Evolutionary conservation across 2,888 invertebrate species (phyloP), one percentile per base, ranked within the genome.

Genomic region (Oligia fasciuncula): DNA sequence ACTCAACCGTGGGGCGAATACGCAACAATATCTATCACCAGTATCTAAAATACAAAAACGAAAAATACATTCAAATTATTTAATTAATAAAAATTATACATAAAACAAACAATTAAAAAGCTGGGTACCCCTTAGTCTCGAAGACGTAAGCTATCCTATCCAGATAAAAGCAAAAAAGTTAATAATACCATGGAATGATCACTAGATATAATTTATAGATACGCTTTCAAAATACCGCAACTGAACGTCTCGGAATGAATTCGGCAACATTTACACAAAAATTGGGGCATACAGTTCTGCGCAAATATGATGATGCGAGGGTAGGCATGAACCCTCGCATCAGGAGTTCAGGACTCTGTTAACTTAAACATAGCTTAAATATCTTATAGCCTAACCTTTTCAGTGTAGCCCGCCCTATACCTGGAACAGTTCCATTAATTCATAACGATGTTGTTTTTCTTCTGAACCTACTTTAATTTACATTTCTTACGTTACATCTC

Each of bases 371-470:
- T 68, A 73, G 63, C 83, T 68, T 86, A 40, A 79, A 83, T 76
- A 86, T 85, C 40, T 83, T 73, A 85, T 77, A 79, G 84, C 74
- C 14, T 67, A 43, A 70, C 76, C 71, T 69, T 77, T 73, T 19
- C 43, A 62, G 72, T 87, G 80, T 71, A 68, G 8, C 43, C 23
- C 8, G 51, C 62, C 80, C 73, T 84, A 82, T 68, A 14, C 76
- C 74, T 74, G 76, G 77, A 86, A 88, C 87, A 86, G 80, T 88
- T 87, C 88, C 85, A 89, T 90, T 91, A 92, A 90, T 92, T 90
- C 90, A 92, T 91, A 92, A 91, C 86, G 87, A 89, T 90, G 89
- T 91, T 93, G 90, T 93, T 92, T 92, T 92, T 92, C 91, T 85
- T 85, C 88, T 81, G 88, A 86, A 87, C 87, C 88, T 87, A 89